Evolutionary conservation across 2,797 vertebrate species (phyloP).

Genomic region (Pelochelys cantorii): DNA sequence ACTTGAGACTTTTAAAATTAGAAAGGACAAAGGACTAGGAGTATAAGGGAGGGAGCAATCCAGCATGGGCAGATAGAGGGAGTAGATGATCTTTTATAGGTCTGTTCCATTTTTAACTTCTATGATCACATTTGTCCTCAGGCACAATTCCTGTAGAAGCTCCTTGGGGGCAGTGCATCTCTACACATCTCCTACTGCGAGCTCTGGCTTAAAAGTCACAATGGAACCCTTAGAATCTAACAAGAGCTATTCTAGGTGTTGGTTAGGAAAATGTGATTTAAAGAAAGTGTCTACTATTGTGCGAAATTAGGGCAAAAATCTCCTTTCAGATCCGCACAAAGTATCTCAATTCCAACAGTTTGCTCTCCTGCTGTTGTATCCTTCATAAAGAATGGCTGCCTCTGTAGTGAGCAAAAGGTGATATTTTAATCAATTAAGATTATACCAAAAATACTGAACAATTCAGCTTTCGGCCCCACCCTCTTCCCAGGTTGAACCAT

Average conservation of each 20-base stretch:
- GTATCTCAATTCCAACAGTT: conserved; percentile 78
- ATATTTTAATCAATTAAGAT: conserved; percentile 81
- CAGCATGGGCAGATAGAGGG: conserved; percentile 60
- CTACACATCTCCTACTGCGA: conserved; percentile 73
- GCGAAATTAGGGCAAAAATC: conserved; percentile 80
- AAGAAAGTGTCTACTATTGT: conserved; percentile 80
- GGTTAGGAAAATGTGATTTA: conserved; percentile 81
- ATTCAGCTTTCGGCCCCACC: conserved; percentile 76
- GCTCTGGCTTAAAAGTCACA: conserved; percentile 78
- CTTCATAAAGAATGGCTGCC: conserved; percentile 75
- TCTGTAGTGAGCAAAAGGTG: conserved; percentile 73
- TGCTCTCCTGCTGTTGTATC: conserved; percentile 79
- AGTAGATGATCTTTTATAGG: conserved; percentile 67
- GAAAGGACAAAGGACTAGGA: conserved; percentile 68
- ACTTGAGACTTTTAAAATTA: conserved; percentile 68
- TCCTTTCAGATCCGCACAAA: conserved; percentile 80
- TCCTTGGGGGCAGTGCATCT: conserved; percentile 70
- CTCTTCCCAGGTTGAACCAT: conserved; percentile 73
- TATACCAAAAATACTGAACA: conserved; percentile 72
- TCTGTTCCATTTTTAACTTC: conserved; percentile 74
- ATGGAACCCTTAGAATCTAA: conserved; percentile 80
- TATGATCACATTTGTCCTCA: conserved; percentile 72
- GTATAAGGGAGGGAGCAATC: conserved; percentile 76
- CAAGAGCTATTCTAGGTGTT: conserved; percentile 77
- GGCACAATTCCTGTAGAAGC: conserved; percentile 74